phyloP scores from a whole-genome alignment of 1,140 invertebrate genomes.

The Brachystomella parvula region DNA sequence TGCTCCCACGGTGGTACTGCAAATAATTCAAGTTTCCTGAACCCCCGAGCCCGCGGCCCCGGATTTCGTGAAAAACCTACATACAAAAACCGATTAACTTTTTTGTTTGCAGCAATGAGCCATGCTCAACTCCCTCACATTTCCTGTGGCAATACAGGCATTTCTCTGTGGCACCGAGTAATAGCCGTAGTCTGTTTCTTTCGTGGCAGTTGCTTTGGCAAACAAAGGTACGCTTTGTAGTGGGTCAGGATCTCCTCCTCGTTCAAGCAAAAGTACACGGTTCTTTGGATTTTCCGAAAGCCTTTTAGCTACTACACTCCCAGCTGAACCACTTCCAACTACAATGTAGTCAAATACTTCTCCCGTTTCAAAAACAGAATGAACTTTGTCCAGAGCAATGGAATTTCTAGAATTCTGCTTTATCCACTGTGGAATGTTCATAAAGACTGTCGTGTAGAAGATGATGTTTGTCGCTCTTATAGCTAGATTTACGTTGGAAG shows the following conservation, averaged over 20 bases:
- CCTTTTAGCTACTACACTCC: constrained; percentile 2
- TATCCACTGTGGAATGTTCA: no score
- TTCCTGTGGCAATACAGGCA: background rate
- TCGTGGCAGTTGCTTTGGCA: background rate
- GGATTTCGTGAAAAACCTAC: background rate
- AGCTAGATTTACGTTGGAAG: no score
- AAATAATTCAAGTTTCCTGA: constrained; percentile 80
- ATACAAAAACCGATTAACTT: background rate
- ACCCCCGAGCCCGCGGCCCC: constrained; percentile 38
- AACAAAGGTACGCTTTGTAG: background rate
- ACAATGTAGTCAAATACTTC: background rate
- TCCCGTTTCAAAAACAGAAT: no score
- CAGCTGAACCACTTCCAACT: constrained; percentile 10
- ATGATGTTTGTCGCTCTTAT: no score
- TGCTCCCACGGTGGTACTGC: constrained; percentile 78
- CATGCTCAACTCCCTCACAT: background rate
- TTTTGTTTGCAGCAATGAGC: background rate
- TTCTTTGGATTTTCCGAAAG: background rate
- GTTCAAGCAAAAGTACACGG: background rate
- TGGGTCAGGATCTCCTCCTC: background rate
- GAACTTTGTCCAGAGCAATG: no score
- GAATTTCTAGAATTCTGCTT: no score
- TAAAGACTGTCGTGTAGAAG: no score
- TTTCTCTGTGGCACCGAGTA: background rate
- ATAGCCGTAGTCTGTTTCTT: background rate